Evolutionary conservation across 2,888 invertebrate species (phyloP).

Genomic region (Polydrusus pterygomalis): DNA sequence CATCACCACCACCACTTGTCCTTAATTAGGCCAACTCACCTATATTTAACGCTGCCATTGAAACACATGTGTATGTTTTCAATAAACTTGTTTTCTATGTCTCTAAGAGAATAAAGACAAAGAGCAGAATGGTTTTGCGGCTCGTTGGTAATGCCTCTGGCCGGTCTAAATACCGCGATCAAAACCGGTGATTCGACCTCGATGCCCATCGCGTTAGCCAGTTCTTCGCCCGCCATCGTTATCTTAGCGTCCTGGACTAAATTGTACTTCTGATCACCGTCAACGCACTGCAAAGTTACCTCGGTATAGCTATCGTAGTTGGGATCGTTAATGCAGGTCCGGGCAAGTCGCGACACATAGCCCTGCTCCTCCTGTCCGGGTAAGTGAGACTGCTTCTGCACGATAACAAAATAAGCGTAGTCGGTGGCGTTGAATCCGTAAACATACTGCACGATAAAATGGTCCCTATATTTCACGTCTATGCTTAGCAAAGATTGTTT

Average conservation of each 20-base stretch:
- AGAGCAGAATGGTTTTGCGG: slow-evolving; percentile 90
- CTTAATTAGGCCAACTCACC: slow-evolving; percentile 66
- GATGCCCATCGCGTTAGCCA: slow-evolving; percentile 88
- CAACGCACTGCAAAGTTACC: slow-evolving; percentile 92
- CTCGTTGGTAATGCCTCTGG: slow-evolving; percentile 89
- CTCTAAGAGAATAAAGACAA: slow-evolving; percentile 93
- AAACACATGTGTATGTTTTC: slow-evolving; percentile 99
- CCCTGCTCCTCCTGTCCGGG: slow-evolving; percentile 92
- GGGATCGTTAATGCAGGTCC: slow-evolving; percentile 95
- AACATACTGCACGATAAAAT: slow-evolving; percentile 96
- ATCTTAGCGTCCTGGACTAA: slow-evolving; percentile 95
- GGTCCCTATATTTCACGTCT: slow-evolving; percentile 94
- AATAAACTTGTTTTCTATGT: slow-evolving; percentile 94
- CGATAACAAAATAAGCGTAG: slow-evolving; percentile 96
- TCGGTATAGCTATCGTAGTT: slow-evolving; percentile 98
- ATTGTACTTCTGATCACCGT: slow-evolving; percentile 85
- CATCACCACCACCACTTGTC: background rate
- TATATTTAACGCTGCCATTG: slow-evolving; percentile 93
- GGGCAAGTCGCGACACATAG: slow-evolving; percentile 91
- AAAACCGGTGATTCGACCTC: slow-evolving; percentile 87
- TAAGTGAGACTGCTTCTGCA: slow-evolving; percentile 94
- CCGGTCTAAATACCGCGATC: slow-evolving; percentile 92
- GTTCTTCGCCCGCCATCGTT: slow-evolving; percentile 86
- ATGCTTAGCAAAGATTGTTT: slow-evolving; percentile 91
- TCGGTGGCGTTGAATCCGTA: slow-evolving; percentile 97